Percentiles rank a stretch among this genome's conserved stretches.
Conservation (phyloP, 37 sponge, comb jelly and placozoan genomes). For the Chondrilla cf. caribensis region DNA sequence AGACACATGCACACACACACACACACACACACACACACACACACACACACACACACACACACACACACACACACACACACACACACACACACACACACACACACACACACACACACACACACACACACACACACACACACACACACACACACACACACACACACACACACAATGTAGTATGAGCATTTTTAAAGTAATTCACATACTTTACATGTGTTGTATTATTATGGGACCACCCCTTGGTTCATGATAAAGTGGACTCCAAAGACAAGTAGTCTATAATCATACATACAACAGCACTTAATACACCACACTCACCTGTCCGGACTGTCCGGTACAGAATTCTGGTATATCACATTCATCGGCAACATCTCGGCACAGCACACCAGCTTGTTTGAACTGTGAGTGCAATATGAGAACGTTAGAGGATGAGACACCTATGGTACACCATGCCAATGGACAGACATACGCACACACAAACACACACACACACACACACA, state of each 20-base stretch:
- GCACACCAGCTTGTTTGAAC: too few species aligned
- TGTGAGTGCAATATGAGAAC: not conserved
- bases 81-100: conserved; percentile 30
- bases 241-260: too few species aligned
- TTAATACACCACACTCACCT: too few species aligned
- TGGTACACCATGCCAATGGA: not conserved
- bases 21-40: conserved; percentile 22
- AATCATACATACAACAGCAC: too few species aligned
- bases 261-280: too few species aligned
- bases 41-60: conserved; percentile 18
- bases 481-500: conserved; percentile 21
- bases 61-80: conserved; percentile 27
- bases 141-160: conserved; percentile 18
- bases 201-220: not conserved
- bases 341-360: too few species aligned
- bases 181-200: not conserved
- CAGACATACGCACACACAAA: conserved; percentile 2
- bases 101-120: conserved; percentile 25
- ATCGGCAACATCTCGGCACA: too few species aligned
- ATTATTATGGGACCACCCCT: too few species aligned
- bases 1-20: conserved; percentile 25
- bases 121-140: conserved; percentile 32
- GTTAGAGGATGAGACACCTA: not conserved
- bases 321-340: too few species aligned
- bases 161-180: not conserved